These are phyloP conservation scores for Siderastrea radians DNA, from an alignment of 92 coral and sea anemone genomes.

Conservation along the genomic window DNA sequence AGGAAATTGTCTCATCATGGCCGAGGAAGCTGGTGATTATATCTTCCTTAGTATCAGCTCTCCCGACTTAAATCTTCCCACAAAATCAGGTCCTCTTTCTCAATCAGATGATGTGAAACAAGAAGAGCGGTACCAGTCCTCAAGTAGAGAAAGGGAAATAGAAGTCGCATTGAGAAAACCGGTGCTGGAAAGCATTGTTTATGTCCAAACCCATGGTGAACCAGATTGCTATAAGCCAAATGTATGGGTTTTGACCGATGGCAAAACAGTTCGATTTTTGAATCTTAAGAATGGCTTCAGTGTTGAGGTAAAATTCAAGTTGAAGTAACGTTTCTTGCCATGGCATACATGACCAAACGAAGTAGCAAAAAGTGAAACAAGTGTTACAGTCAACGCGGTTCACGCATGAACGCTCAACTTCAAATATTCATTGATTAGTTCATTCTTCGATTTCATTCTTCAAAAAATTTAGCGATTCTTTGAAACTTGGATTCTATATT, in stretches of 20 bases:
- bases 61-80: neutral
- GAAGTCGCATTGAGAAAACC: slow-evolving; percentile 1
- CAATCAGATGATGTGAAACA: slow-evolving; percentile 26
- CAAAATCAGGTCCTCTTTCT: neutral
- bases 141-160: neutral
- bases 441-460: too few species aligned
- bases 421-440: too few species aligned
- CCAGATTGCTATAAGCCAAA: slow-evolving; percentile 24
- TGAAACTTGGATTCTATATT: too few species aligned
- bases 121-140: slow-evolving; percentile 28
- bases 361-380: neutral
- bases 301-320: slow-evolving; percentile 28
- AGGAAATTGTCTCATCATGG: too few species aligned
- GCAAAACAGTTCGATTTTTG: slow-evolving; percentile 1
- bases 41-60: too few species aligned
- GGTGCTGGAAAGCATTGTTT: slow-evolving; percentile 9
- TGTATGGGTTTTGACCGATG: neutral
- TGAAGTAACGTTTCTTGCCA: neutral
- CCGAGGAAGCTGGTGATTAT: too few species aligned
- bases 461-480: too few species aligned
- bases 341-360: neutral
- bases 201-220: slow-evolving; percentile 1
- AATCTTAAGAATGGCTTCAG: slow-evolving; percentile 50
- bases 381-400: too few species aligned
- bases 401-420: too few species aligned